Base-by-base conservation (phyloP, 1,140 invertebrate genomes). In the Neuroterus valhalla region DNA sequence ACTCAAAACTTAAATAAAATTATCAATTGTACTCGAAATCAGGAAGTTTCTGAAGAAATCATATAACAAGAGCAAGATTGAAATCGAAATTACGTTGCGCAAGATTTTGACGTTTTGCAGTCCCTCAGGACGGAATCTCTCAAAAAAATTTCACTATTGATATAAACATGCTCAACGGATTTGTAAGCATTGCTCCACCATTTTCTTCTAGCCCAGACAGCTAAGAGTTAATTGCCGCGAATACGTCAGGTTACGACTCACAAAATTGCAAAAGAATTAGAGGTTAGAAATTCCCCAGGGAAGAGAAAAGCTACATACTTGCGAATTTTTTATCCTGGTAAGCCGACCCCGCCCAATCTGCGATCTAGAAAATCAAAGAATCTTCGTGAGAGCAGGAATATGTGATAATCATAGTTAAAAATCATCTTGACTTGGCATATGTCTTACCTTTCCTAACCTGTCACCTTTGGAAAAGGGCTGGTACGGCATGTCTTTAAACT, bases 391-490 rank as follows among this genome's bases (percentile, higher is more conserved):
- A 14, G n/a, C 55, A 6, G 11, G 52, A 14, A 55, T 5, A 26
- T 31, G 31, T 3, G 31, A 3, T 31, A 62, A 62, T 62, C 6
- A 5, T 8, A n/a, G 31, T 68, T 44, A 2, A 23, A 38, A 50
- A 14, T 26, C 19, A 17, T 48, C 45, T 76, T 12, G 19, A 23
- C 4, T 17, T 55, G 15, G 12, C 3, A 70, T 12, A 45, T 23
- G 5, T 75, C 5, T 62, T 86, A 95, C 94, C 91, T 99, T 99
- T 82, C 98, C 98, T 69, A 99, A 91, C 77, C 97, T 93, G 90
- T 99, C 98, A 72, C 96, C 97, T 91, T 99, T 99, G 68, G 97
- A 98, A 87, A 98, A 99, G 17, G 97, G 98, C 89, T 99, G 98
- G 89, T 99, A 99, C 0, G 98, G 98, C 94, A 99, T 98, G 90